Percentiles rank a stretch among this genome's conserved stretches.
Evolutionary conservation across 2,797 vertebrate species (phyloP).

Genomic region (Dermochelys coriacea): DNA sequence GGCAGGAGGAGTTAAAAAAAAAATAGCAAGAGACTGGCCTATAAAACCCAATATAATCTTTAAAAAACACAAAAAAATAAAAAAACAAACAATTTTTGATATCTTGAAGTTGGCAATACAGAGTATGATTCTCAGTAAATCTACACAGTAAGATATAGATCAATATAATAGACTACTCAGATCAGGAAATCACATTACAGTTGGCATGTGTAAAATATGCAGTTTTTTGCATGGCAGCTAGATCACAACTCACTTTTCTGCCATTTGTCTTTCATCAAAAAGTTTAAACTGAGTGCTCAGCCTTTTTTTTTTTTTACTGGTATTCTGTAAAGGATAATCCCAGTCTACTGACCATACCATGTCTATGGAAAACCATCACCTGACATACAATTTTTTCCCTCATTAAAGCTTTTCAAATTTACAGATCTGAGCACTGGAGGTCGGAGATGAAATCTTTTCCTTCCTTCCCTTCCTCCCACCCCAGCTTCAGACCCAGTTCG

Average conservation of each 20-base stretch:
- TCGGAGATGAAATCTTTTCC: not conserved
- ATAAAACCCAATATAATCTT: too few species aligned
- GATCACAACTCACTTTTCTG: not conserved
- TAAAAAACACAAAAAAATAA: too few species aligned
- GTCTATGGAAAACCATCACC: not conserved
- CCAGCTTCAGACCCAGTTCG: not conserved
- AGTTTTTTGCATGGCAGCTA: not conserved
- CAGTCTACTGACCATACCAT: not conserved
- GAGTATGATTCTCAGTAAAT: not conserved
- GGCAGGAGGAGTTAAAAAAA: too few species aligned
- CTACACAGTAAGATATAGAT: not conserved
- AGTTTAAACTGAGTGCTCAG: not conserved
- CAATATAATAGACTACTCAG: not conserved
- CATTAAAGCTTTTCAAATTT: not conserved
- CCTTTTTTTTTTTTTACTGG: not conserved
- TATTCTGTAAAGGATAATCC: fast-evolving
- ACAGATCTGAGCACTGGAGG: not conserved
- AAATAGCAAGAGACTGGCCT: too few species aligned
- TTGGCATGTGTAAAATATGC: not conserved
- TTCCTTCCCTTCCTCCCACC: not conserved
- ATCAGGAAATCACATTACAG: not conserved
- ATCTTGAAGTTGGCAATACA: too few species aligned
- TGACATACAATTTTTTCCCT: not conserved
- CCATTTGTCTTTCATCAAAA: not conserved
- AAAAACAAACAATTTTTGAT: too few species aligned